Percentiles rank a stretch among this genome's conserved stretches.
Conservation (phyloP, 2,888 invertebrate species). For the Serrognathus titanus region DNA sequence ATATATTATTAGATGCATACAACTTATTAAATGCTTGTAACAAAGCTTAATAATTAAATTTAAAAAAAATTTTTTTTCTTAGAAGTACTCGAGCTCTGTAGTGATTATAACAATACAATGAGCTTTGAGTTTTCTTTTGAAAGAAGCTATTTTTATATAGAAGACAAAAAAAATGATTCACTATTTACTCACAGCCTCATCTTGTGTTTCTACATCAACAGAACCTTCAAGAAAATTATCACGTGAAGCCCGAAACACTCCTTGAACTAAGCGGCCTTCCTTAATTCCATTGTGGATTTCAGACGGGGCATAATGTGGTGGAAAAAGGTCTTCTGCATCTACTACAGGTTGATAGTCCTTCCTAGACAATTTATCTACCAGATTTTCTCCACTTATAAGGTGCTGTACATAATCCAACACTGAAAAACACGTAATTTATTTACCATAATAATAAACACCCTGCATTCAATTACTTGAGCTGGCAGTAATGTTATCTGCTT, state of each 20-base stretch:
- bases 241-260: slow-evolving; percentile 79
- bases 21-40: no score
- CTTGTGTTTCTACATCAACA: slow-evolving; percentile 74
- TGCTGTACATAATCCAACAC: slow-evolving; percentile 76
- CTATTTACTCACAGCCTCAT: slow-evolving; percentile 67
- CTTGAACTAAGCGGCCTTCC: slow-evolving; percentile 71
- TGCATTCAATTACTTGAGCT: slow-evolving; percentile 58
- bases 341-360: slow-evolving; percentile 61
- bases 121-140: no score
- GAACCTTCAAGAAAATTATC: slow-evolving; percentile 94
- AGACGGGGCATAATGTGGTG: slow-evolving; percentile 76
- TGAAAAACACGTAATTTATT: slow-evolving; percentile 44
- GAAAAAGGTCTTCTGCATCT: slow-evolving; percentile 68
- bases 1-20: no score
- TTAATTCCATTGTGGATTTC: slow-evolving; percentile 80
- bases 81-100: no score
- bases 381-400: slow-evolving; percentile 58
- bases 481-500: slow-evolving; percentile 65
- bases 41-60: no score
- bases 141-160: neutral
- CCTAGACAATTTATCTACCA: slow-evolving; percentile 80
- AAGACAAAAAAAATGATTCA: neutral
- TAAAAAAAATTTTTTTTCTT: no score
- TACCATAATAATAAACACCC: neutral
- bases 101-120: neutral